phyloP scores from a whole-genome alignment of 2,113 vertebrate species.

The Ptyas mucosa region DNA sequence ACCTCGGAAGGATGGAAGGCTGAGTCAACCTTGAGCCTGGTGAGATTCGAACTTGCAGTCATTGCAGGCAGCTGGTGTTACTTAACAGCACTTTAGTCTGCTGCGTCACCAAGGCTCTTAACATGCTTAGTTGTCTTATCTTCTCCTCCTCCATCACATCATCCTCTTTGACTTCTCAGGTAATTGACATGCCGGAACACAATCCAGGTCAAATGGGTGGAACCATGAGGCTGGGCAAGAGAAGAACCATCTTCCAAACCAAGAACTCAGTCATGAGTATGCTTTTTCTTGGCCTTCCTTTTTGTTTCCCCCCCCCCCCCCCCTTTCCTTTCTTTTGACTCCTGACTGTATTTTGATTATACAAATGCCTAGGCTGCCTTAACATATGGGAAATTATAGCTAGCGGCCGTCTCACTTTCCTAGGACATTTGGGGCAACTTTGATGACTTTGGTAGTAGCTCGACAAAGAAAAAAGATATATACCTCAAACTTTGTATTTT shows the following conservation, averaged over 20 bases:
- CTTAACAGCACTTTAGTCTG: too few species aligned
- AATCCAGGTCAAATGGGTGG: constrained; percentile 97
- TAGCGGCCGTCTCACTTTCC: neutral
- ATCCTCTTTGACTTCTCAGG: constrained; percentile 64
- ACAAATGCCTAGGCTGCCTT: neutral
- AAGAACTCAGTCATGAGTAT: constrained; percentile 86
- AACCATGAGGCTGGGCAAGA: constrained; percentile 95
- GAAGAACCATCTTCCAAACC: constrained; percentile 89
- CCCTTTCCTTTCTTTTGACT: neutral
- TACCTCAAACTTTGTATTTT: too few species aligned
- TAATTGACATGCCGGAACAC: constrained; percentile 98
- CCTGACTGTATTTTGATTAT: neutral
- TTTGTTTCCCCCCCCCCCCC: neutral
- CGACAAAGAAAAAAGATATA: neutral
- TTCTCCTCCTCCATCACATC: neutral
- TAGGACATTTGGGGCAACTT: neutral
- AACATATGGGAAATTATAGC: neutral
- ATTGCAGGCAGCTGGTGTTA: too few species aligned
- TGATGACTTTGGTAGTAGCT: neutral
- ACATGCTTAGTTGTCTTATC: neutral
- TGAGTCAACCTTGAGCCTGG: too few species aligned
- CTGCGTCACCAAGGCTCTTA: too few species aligned
- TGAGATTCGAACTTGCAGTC: too few species aligned
- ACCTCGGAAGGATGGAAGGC: too few species aligned
- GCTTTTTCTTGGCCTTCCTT: constrained; percentile 30